A percentile compares a stretch with the other conserved stretches of the same genome.
These are phyloP conservation scores for Cotesia typhae DNA, from an alignment of 1,140 invertebrate genomes.

Conservation along the genomic window DNA sequence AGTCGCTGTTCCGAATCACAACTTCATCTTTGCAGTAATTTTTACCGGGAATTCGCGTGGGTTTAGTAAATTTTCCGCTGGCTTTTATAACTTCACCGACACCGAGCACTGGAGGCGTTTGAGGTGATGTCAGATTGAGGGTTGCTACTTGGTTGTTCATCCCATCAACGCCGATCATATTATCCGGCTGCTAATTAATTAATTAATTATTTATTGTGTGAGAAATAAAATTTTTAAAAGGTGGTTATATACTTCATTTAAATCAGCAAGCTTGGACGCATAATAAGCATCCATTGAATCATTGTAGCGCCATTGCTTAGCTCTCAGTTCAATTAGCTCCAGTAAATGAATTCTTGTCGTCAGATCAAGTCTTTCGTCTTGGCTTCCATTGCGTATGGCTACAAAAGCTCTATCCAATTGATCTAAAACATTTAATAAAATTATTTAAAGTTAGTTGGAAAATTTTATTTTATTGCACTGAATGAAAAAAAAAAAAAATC, in stretches of 20 bases:
- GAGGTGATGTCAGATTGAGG: conserved; percentile 55
- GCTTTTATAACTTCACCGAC: conserved; percentile 86
- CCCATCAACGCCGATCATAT: conserved; percentile 52
- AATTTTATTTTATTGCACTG: not conserved
- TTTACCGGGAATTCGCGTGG: conserved; percentile 89
- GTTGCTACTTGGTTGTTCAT: conserved; percentile 52
- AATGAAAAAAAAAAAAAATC: no score
- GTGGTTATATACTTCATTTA: conserved; percentile 69
- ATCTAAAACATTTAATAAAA: conserved; percentile 55
- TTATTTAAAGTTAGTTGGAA: conserved; percentile 26
- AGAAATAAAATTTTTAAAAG: conserved; percentile 5
- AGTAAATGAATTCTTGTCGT: conserved; percentile 84
- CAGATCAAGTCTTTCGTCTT: conserved; percentile 79
- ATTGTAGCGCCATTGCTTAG: conserved; percentile 83
- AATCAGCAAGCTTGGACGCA: conserved; percentile 77
- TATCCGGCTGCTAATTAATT: conserved; percentile 42
- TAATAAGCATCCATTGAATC: conserved; percentile 86
- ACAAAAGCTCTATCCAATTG: conserved; percentile 79
- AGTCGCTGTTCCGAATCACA: conserved; percentile 91
- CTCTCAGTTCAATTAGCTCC: conserved; percentile 87
- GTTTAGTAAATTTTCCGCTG: conserved; percentile 86
- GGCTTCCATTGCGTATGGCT: conserved; percentile 85
- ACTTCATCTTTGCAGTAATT: conserved; percentile 94
- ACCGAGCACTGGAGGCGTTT: conserved; percentile 69
- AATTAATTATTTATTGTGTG: conserved; percentile 16